Evolutionary conservation across 2,113 vertebrate species (phyloP).

Genomic region (Malurus alboscapulatus): DNA sequence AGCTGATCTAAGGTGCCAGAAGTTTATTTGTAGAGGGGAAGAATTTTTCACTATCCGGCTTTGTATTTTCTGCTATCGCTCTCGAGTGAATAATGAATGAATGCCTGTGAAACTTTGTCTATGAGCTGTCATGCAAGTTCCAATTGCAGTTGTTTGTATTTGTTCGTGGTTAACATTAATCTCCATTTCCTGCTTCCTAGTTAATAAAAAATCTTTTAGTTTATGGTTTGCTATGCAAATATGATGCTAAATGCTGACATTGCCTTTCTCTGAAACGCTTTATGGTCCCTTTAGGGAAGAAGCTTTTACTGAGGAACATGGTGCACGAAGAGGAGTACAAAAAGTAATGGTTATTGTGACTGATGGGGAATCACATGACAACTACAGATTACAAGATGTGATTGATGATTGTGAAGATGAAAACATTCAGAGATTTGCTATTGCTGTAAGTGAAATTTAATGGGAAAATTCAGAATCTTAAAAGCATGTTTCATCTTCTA

Average conservation of each 20-base stretch:
- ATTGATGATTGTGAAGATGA: conserved; percentile 82
- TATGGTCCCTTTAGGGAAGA: conserved; percentile 77
- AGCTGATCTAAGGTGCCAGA: not conserved
- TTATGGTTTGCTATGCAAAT: not conserved
- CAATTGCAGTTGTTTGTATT: not conserved
- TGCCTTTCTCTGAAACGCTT: not conserved
- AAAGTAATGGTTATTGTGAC: conserved; percentile 98
- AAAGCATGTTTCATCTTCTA: not conserved
- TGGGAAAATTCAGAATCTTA: conserved; percentile 11
- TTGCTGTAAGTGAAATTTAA: conserved; percentile 85
- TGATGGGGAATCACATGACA: conserved; percentile 95
- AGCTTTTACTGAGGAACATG: conserved; percentile 87
- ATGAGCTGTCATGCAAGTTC: not conserved
- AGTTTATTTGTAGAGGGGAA: not conserved
- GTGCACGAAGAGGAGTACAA: conserved; percentile 86
- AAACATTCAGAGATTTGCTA: conserved; percentile 89
- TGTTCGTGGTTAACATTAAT: not conserved
- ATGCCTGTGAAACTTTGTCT: not conserved
- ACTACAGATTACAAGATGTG: conserved; percentile 73
- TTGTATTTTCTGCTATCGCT: not conserved
- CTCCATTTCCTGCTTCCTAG: not conserved
- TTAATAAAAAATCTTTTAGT: not conserved
- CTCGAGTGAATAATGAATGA: not conserved
- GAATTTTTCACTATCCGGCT: not conserved
- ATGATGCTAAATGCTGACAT: not conserved